Conservation (phyloP, 1,140 invertebrate species). For the Rhagoletis zephyria region DNA sequence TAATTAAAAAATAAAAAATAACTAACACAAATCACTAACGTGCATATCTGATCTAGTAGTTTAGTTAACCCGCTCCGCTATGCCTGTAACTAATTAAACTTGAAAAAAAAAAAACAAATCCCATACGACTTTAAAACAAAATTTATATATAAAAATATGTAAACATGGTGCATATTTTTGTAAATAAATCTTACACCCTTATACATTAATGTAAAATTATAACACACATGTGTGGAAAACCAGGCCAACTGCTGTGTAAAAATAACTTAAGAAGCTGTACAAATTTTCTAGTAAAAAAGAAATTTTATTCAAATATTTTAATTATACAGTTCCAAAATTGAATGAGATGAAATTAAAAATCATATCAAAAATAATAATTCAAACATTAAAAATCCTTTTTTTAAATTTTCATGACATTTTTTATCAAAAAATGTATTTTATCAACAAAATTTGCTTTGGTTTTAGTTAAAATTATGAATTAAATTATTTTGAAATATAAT, state of each 20-base stretch:
- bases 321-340: too few species aligned
- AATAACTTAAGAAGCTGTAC: too few species aligned
- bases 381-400: too few species aligned
- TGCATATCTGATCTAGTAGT: not conserved
- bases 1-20: not conserved
- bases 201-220: not conserved
- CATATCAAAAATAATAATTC: too few species aligned
- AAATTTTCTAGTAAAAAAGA: too few species aligned
- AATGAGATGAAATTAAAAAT: too few species aligned
- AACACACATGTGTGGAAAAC: not conserved
- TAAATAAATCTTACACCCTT: slow-evolving; percentile 1
- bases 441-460: too few species aligned
- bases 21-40: not conserved
- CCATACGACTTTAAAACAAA: not conserved
- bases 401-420: too few species aligned
- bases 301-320: too few species aligned
- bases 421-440: too few species aligned
- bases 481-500: too few species aligned
- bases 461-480: too few species aligned
- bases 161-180: not conserved
- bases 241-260: not conserved
- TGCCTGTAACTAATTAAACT: slow-evolving; percentile 23
- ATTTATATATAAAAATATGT: slow-evolving; percentile 13
- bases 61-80: slow-evolving; percentile 24
- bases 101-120: not conserved